Evolutionary conservation across 2,797 vertebrate genomes (phyloP).

Genomic region (Pangasius krempfi): DNA sequence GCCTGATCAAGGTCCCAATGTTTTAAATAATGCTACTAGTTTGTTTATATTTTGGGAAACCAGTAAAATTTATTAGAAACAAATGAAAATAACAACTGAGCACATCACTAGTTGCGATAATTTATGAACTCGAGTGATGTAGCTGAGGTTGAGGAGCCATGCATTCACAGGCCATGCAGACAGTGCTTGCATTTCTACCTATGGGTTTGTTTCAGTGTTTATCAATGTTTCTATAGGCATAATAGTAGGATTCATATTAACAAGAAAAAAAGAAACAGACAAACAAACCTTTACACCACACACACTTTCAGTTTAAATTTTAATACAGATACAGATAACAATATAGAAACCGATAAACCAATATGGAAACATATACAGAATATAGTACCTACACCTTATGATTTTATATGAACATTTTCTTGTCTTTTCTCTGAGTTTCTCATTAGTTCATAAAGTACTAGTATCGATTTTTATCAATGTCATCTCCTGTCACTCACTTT

Average conservation of each 20-base stretch:
- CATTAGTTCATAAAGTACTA: background rate
- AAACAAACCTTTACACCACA: background rate
- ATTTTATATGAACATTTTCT: background rate
- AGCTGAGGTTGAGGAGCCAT: background rate
- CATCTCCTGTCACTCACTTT: background rate
- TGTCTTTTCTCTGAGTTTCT: background rate
- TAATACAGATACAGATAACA: background rate
- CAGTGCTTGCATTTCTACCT: background rate
- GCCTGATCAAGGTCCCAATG: background rate
- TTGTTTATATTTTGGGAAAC: background rate
- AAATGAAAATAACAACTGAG: background rate
- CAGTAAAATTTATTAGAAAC: background rate
- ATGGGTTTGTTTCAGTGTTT: background rate
- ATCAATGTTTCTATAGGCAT: background rate
- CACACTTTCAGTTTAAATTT: background rate
- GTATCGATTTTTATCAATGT: constrained; percentile 1
- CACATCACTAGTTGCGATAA: background rate
- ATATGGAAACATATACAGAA: background rate
- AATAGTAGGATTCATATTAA: background rate
- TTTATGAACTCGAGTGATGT: background rate
- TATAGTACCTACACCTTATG: background rate
- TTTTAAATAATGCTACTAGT: background rate
- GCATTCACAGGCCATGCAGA: background rate
- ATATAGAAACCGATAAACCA: background rate
- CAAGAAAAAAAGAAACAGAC: background rate